A percentile compares a stretch with the other conserved stretches of the same genome.
phyloP scores from a whole-genome alignment of 2,797 vertebrate genomes.

The Discoglossus pictus region DNA sequence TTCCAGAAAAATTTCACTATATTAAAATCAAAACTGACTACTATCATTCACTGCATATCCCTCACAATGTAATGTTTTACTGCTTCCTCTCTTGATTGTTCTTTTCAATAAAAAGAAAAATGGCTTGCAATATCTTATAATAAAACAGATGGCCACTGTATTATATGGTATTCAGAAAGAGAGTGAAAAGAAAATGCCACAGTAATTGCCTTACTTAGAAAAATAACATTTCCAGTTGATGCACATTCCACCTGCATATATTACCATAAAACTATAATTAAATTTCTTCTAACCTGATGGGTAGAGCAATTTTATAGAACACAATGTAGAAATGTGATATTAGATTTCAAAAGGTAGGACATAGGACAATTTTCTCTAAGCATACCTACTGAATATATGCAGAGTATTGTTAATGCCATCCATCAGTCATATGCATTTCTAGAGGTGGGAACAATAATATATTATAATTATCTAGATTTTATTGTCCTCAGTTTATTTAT shows the following conservation, averaged over 20 bases:
- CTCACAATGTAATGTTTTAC: conserved; percentile 3
- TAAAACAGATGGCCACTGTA: conserved; percentile 42
- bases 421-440: conserved; percentile 36
- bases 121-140: conserved; percentile 42
- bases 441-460: conserved; percentile 25
- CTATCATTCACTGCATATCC: conserved; percentile 17
- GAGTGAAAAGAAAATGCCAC: conserved; percentile 42
- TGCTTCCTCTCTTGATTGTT: conserved; percentile 29
- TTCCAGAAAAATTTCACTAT: too few species aligned
- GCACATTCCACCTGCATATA: conserved; percentile 18
- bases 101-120: conserved; percentile 40
- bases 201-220: conserved; percentile 45
- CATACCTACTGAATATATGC: conserved; percentile 13
- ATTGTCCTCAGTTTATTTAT: too few species aligned
- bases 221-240: conserved; percentile 46
- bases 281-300: neutral
- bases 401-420: conserved; percentile 12
- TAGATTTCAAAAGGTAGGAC: conserved; percentile 16
- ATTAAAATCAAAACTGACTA: conserved; percentile 5
- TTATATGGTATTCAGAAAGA: conserved; percentile 27
- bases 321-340: neutral
- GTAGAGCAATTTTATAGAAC: conserved; percentile 9
- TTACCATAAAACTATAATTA: conserved; percentile 38
- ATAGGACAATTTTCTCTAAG: conserved; percentile 32
- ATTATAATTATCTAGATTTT: neutral